These are phyloP conservation scores for Polypterus senegalus DNA, from an alignment of 2,113 vertebrate genomes.

Conservation along the genomic window DNA sequence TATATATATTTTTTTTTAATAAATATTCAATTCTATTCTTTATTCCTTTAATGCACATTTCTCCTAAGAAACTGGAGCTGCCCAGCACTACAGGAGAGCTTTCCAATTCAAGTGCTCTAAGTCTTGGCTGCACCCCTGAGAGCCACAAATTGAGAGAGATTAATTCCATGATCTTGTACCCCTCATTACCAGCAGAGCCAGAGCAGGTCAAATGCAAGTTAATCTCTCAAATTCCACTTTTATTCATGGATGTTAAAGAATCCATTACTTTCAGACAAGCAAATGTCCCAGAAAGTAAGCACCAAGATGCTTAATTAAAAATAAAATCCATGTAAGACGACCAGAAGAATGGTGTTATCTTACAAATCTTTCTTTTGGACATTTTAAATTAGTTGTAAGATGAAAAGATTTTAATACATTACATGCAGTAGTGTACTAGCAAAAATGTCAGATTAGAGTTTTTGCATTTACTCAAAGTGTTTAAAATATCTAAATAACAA, in stretches of 20 bases:
- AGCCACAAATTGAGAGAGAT: slow-evolving; percentile 70
- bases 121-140: slow-evolving; percentile 62
- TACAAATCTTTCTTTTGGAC: too few species aligned
- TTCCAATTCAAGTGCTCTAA: slow-evolving; percentile 63
- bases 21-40: slow-evolving; percentile 19
- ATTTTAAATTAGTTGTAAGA: too few species aligned
- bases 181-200: slow-evolving; percentile 62
- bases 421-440: too few species aligned
- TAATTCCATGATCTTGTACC: slow-evolving; percentile 65
- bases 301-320: background rate
- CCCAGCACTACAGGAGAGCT: slow-evolving; percentile 49
- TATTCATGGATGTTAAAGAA: slow-evolving; percentile 47
- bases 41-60: slow-evolving; percentile 31
- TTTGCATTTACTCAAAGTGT: too few species aligned
- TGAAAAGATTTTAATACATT: too few species aligned
- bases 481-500: too few species aligned
- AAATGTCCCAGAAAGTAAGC: slow-evolving; percentile 28
- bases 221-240: slow-evolving; percentile 68
- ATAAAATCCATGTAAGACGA: background rate
- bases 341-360: too few species aligned
- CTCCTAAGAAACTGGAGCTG: slow-evolving; percentile 33
- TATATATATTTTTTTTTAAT: too few species aligned
- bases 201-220: slow-evolving; percentile 71
- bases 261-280: slow-evolving; percentile 34
- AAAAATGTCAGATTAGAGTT: too few species aligned